Percentiles rank a stretch among this genome's conserved stretches.
Conservation (phyloP, 2,113 vertebrate species). For the Rhadina sibilatrix region DNA sequence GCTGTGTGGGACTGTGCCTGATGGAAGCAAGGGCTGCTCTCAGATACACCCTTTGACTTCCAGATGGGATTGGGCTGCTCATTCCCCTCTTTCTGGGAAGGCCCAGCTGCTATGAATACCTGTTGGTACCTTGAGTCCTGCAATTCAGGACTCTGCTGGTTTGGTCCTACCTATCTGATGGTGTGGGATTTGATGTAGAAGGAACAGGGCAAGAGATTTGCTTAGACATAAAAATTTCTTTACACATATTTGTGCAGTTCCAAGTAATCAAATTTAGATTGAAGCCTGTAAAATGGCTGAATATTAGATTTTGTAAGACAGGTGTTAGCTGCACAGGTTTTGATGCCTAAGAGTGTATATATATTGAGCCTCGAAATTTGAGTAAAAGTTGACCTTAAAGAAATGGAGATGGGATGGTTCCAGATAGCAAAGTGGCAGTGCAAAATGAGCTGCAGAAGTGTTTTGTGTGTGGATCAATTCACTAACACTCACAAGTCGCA, state of each 20-base stretch:
- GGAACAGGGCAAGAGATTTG: background rate
- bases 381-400: background rate
- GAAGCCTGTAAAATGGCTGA: background rate
- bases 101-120: background rate
- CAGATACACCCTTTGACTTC: background rate
- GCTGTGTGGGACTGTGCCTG: background rate
- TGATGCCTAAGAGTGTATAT: background rate
- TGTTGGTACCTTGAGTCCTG: background rate
- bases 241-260: accelerated
- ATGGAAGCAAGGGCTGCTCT: background rate
- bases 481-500: accelerated
- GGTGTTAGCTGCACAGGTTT: background rate
- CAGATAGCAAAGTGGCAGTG: background rate
- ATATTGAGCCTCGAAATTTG: background rate
- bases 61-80: background rate
- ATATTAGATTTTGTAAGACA: background rate
- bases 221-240: background rate
- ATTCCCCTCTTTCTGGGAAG: background rate
- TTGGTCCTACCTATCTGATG: background rate
- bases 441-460: background rate
- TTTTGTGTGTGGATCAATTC: accelerated
- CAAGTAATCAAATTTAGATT: background rate
- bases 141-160: background rate
- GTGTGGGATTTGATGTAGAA: background rate
- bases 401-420: background rate